Percentiles rank a stretch among this genome's conserved stretches.
These are phyloP conservation scores for Cerceris ruficornis DNA, from an alignment of 2,888 invertebrate genomes.

Conservation along the genomic window DNA sequence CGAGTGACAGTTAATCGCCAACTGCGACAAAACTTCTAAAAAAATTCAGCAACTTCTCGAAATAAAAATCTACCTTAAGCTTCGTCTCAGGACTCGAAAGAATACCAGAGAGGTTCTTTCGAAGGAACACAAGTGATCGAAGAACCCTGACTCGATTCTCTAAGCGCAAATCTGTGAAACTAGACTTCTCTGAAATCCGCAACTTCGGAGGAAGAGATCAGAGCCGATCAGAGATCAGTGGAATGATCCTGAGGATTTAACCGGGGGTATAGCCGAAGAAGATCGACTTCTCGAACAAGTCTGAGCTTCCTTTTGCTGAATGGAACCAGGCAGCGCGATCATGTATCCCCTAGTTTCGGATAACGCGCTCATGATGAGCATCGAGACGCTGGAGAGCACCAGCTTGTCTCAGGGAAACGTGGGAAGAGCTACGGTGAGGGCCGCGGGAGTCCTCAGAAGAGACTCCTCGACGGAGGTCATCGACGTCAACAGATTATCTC, in stretches of 20 bases:
- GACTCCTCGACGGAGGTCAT: conserved; percentile 71
- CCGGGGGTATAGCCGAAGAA: neutral
- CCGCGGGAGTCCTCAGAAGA: conserved; percentile 60
- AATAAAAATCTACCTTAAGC: too few relatives aligned
- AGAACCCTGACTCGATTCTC: too few relatives aligned
- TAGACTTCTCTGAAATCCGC: neutral
- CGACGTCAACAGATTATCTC: conserved; percentile 66
- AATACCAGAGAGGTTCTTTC: too few relatives aligned
- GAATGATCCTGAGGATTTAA: conserved; percentile 13
- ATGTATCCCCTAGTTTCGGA: conserved; percentile 66
- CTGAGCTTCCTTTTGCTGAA: conserved; percentile 4
- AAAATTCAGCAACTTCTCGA: too few relatives aligned
- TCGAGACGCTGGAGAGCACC: conserved; percentile 54
- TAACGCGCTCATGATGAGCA: conserved; percentile 61
- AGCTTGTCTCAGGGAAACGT: conserved; percentile 26
- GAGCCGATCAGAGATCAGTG: neutral
- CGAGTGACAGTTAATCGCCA: too few relatives aligned
- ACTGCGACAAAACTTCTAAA: too few relatives aligned
- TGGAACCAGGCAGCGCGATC: conserved; percentile 46
- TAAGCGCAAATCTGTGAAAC: neutral
- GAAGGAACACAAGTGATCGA: too few relatives aligned
- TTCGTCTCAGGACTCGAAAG: too few relatives aligned
- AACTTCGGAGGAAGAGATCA: neutral
- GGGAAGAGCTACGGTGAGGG: conserved; percentile 64
- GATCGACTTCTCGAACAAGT: neutral